Evolutionary conservation across 1,140 invertebrate species (phyloP), one percentile per base, ranked within the genome.

Genomic region (Brachionus sp.): DNA sequence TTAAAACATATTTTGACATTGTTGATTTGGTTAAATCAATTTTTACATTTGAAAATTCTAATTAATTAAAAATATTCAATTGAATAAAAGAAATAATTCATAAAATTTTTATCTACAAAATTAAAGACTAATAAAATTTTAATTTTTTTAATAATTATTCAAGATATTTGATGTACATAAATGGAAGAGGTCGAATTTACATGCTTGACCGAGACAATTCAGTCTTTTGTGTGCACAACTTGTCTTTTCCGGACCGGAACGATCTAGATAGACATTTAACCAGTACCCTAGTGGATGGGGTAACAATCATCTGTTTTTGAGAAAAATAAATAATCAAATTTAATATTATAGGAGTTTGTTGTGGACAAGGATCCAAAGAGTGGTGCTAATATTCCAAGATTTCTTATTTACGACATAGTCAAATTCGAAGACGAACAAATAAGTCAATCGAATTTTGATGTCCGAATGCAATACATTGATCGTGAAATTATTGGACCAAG

Each of bases 151-250:
- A n/a, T n/a, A n/a, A n/a, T n/a, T n/a, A n/a, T n/a, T n/a, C n/a
- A n/a, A 95, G 95, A 85, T 99, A 98, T 87, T 94, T 99, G 93
- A 96, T 99, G 94, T 89, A 98, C 6, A 96, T 99, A 77, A 92
- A 95, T 86, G 93, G 92, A 13, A 90, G 92, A 85, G 91, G 93
- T 85, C 91, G 95, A 87, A 91, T 98, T 5, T 99, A 93, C 87
- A 96, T 98, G 88, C 91, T 98, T 85, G 98, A 99, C 90, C 91
- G 98, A 87, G 95, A 99, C 88, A 94, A 98, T 88, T 93, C 93
- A 85, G 92, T 96, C n/a, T 99, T 97, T 89, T 91, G 93, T 90
- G 93, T 96, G 0, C 89, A 91, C 16, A 92, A 92, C 70, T 87
- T 98, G 2, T 90, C 89, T 68, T 99, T 99, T 90, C 91, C 93